Evolutionary conservation across 2,797 vertebrate genomes (phyloP).

Genomic region (Megalops cyprinoides): DNA sequence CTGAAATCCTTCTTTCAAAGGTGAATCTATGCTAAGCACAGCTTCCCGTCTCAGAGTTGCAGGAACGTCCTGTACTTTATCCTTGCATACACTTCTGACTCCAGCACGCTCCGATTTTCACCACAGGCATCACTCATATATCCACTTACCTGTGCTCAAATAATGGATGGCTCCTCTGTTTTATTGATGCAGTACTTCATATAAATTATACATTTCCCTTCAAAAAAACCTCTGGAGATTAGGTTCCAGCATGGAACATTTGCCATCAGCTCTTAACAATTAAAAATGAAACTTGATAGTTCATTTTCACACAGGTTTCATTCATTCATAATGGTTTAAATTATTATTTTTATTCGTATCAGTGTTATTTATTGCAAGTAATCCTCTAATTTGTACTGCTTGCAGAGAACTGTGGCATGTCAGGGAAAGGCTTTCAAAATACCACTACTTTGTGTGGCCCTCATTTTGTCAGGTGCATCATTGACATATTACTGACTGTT

Average conservation of each 20-base stretch:
- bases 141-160: not conserved
- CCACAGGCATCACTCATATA: not conserved
- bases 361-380: too few species aligned
- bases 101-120: not conserved
- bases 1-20: conserved; percentile 9
- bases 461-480: not conserved
- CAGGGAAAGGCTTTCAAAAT: not conserved
- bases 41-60: not conserved
- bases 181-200: not conserved
- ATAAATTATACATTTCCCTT: not conserved
- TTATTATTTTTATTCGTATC: too few species aligned
- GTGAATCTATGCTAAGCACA: not conserved
- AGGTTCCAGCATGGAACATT: not conserved
- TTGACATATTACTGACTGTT: not conserved
- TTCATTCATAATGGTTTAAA: conserved; percentile 1
- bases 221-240: not conserved
- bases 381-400: too few species aligned
- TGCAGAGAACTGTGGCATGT: not conserved
- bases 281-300: too few species aligned
- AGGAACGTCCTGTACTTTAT: not conserved
- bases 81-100: not conserved
- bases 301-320: not conserved
- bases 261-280: not conserved
- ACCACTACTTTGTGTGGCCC: not conserved
- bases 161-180: not conserved